These are phyloP conservation scores for Gryllus longicercus DNA, from an alignment of 2,888 invertebrate genomes.

Conservation along the genomic window DNA sequence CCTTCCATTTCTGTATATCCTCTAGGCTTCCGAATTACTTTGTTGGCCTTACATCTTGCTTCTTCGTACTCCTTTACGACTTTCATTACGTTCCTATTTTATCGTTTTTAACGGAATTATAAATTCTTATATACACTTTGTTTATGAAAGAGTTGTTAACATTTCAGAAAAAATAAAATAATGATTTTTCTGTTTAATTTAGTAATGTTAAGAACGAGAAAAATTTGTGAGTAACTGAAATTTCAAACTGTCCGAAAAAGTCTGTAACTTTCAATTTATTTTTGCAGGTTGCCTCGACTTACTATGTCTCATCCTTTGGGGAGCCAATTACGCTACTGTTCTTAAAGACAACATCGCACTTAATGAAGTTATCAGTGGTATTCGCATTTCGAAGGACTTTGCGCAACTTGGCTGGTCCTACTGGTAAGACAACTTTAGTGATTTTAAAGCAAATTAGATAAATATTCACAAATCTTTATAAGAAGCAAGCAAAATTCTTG, in stretches of 20 bases:
- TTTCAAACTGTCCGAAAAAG: not conserved
- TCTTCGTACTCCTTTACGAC: not conserved
- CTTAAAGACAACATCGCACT: conserved; percentile 47
- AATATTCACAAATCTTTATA: no score
- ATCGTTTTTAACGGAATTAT: not conserved
- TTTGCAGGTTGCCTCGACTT: conserved; percentile 40
- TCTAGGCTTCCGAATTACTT: not conserved
- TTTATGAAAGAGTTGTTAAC: no score
- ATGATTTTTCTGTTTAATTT: no score
- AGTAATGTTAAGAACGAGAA: no score
- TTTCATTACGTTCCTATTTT: not conserved
- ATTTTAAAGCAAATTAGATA: no score
- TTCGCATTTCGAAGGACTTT: conserved; percentile 43
- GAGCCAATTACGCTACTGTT: conserved; percentile 44
- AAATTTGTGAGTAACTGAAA: not conserved
- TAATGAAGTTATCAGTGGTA: conserved; percentile 45
- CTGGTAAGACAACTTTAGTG: conserved; percentile 44
- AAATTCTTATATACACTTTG: not conserved
- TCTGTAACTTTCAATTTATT: not conserved
- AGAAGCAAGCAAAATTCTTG: no score
- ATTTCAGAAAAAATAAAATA: no score
- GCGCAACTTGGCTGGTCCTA: conserved; percentile 50
- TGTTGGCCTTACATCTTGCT: no score
- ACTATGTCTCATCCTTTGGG: conserved; percentile 48
- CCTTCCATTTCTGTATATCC: not conserved